phyloP scores from a whole-genome alignment of 2,888 invertebrate genomes.

The Clusia tigrina region DNA sequence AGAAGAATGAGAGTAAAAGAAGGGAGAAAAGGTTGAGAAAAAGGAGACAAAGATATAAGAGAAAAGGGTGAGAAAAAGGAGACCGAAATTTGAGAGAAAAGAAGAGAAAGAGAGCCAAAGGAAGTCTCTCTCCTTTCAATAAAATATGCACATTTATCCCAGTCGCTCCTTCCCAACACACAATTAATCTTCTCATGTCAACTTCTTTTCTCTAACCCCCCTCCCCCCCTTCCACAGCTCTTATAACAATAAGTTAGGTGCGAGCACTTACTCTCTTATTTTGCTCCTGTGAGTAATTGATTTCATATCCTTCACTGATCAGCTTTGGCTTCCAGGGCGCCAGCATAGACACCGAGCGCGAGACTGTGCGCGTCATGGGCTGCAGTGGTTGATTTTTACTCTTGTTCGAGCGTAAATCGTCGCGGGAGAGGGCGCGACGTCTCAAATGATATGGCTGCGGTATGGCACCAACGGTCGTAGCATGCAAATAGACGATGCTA shows the following conservation, averaged over 20 bases:
- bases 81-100: too few relatives aligned
- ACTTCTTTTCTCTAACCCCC: too few relatives aligned
- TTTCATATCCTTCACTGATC: slow-evolving; percentile 77
- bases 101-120: too few relatives aligned
- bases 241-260: too few relatives aligned
- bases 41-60: too few relatives aligned
- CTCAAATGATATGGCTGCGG: slow-evolving; percentile 76
- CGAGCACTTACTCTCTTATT: slow-evolving; percentile 57
- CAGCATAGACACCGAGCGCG: slow-evolving; percentile 81
- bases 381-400: slow-evolving; percentile 51
- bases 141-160: too few relatives aligned
- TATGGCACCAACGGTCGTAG: slow-evolving; percentile 87
- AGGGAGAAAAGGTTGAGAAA: too few relatives aligned
- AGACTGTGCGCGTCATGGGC: slow-evolving; percentile 74
- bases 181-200: too few relatives aligned
- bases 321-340: slow-evolving; percentile 86
- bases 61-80: too few relatives aligned
- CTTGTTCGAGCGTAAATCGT: slow-evolving; percentile 72
- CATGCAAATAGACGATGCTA: slow-evolving; percentile 85
- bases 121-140: too few relatives aligned
- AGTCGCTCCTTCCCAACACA: too few relatives aligned
- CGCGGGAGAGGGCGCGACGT: slow-evolving; percentile 75
- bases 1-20: too few relatives aligned
- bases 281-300: slow-evolving; percentile 76
- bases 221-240: not conserved